These are phyloP conservation scores for Rhinichthys klamathensis DNA, from an alignment of 2,113 vertebrate genomes.

Conservation along the genomic window DNA sequence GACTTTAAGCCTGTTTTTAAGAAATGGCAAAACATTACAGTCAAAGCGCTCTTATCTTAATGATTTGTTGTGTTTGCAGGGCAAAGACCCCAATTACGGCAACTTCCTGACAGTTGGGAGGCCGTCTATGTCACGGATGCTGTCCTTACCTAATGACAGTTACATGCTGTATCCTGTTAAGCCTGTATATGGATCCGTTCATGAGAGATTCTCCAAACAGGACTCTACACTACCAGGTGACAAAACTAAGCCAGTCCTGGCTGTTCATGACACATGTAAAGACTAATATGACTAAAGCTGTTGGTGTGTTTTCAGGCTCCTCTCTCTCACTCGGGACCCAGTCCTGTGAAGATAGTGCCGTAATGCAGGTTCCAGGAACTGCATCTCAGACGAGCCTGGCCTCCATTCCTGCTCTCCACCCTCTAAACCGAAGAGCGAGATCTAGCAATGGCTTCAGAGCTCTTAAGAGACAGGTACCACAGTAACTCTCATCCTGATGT, in stretches of 20 bases:
- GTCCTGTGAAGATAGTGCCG: slow-evolving; percentile 68
- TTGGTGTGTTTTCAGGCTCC: slow-evolving; percentile 74
- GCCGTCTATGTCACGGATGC: slow-evolving; percentile 85
- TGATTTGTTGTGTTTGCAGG: slow-evolving; percentile 61
- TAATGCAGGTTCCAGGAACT: slow-evolving; percentile 78
- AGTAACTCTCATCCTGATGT: background rate
- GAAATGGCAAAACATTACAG: background rate
- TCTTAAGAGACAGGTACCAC: slow-evolving; percentile 82
- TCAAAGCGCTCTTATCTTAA: background rate
- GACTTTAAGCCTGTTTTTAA: background rate
- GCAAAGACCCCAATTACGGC: slow-evolving; percentile 69
- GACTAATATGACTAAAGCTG: background rate
- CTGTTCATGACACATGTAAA: background rate
- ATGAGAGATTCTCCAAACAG: slow-evolving; percentile 34
- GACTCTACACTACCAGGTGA: slow-evolving; percentile 46
- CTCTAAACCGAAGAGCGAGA: slow-evolving; percentile 23
- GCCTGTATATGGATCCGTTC: slow-evolving; percentile 74
- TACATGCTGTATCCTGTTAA: slow-evolving; percentile 86
- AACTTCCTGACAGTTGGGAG: slow-evolving; percentile 81
- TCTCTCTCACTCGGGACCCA: slow-evolving; percentile 81
- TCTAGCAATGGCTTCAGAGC: slow-evolving; percentile 58
- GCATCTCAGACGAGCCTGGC: slow-evolving; percentile 60
- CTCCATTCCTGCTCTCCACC: slow-evolving; percentile 58
- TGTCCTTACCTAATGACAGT: slow-evolving; percentile 93
- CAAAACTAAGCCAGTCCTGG: background rate